phyloP scores from a whole-genome alignment of 2,113 vertebrate genomes.

The Atractosteus spatula region DNA sequence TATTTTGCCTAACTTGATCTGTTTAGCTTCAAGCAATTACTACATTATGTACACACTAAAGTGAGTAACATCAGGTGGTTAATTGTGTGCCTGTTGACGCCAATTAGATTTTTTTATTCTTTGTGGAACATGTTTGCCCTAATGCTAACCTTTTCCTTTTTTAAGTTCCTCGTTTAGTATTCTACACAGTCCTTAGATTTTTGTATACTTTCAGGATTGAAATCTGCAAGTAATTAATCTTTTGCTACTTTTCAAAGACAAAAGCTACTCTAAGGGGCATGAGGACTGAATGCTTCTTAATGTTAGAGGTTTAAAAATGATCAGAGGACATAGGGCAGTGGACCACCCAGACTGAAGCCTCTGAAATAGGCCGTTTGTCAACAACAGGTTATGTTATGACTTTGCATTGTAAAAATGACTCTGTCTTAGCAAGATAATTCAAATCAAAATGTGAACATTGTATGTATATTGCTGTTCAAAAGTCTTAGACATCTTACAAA shows the following conservation, averaged over 20 bases:
- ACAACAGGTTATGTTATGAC: too few species aligned
- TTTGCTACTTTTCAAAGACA: conserved; percentile 20
- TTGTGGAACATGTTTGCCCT: conserved; percentile 2
- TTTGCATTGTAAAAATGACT: too few species aligned
- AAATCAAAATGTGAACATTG: too few species aligned
- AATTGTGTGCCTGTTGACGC: conserved; percentile 20
- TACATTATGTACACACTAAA: conserved; percentile 66
- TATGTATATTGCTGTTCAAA: too few species aligned
- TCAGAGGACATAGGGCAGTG: too few species aligned
- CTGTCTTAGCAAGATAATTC: too few species aligned
- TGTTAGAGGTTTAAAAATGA: too few species aligned
- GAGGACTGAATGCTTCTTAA: too few species aligned
- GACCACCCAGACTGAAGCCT: too few species aligned
- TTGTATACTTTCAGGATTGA: conserved; percentile 13
- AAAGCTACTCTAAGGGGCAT: neutral
- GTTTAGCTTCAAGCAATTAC: conserved; percentile 70
- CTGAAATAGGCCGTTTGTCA: too few species aligned
- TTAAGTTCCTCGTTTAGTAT: conserved; percentile 25
- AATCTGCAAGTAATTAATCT: conserved; percentile 8
- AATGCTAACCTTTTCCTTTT: conserved; percentile 2
- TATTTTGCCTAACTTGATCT: conserved; percentile 46
- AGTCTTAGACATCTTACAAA: too few species aligned
- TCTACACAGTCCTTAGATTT: conserved; percentile 13
- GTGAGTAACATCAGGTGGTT: conserved; percentile 36
- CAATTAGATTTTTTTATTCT: conserved; percentile 29